Evolutionary conservation across 2,888 invertebrate species (phyloP), one percentile per base, ranked within the genome.

Genomic region (Drosophila lutescens): DNA sequence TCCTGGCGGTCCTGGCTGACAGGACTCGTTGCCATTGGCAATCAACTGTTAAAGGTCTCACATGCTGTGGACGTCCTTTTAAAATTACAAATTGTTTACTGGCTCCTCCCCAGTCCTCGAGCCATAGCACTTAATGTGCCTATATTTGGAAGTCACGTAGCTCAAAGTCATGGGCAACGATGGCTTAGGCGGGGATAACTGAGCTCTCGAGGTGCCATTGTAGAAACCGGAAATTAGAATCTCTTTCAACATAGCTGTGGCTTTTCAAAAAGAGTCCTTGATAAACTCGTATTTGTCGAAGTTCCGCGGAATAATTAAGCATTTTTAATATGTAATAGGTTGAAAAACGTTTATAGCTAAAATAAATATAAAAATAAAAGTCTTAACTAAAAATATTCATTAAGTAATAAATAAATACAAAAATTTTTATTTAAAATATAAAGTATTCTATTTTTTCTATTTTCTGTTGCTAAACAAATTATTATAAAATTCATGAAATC

Each of bases 1-100:
- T 44, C 17, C 49, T 32, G 8, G 30, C 34, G 38, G 43, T 8
- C 30, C 30, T 8, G 30, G 30, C 30, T 8, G 30, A 1, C 30
- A 40, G 69, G 53, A 41, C 30, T 7, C 49, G 59, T 69, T 59
- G 70, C 60, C 70, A 60, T 38, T 53, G 56, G 56, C 68, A 68
- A 49, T 70, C 49, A 66, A 66, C 40, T 70, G 59, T 54, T 41
- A 55, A 47, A 9, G 34, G 44, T 41, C 46, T 66, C 54, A 66
- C 66, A 66, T 66, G 40, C 59, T 36, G 38, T 23, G 40, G 36
- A 50, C 34, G 47, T 58, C 38, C 58, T 43, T 69, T 50, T 49
- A 32, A 49, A 68, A 30, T 50, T 50, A 34, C 61, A 34, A 62
- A 59, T 56, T 59, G 58, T 59, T 59, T 59, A 56, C 58, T 32